Conservation (phyloP, 2,797 vertebrate genomes). For the Myotis daubentonii region DNA sequence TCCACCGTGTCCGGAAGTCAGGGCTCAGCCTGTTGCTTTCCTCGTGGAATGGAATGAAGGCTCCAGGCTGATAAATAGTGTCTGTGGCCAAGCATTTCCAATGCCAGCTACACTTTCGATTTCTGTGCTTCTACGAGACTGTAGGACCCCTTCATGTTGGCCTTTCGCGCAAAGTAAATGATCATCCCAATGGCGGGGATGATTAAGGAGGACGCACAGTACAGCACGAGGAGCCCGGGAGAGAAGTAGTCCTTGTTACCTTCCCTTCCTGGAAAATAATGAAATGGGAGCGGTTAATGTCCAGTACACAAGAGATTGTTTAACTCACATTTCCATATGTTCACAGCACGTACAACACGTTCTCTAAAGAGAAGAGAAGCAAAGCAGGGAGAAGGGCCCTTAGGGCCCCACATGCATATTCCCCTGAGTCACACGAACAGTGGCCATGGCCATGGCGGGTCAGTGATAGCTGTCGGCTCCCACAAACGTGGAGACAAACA, state of each 20-base stretch:
- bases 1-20: constrained; percentile 26
- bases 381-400: not conserved
- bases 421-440: not conserved
- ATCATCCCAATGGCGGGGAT: constrained; percentile 81
- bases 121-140: constrained; percentile 85
- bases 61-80: constrained; percentile 67
- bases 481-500: not conserved
- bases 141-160: constrained; percentile 87
- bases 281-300: constrained; percentile 53
- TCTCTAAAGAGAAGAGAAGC: not conserved
- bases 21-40: not conserved
- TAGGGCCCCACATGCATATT: not conserved
- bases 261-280: constrained; percentile 80
- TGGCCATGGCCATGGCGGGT: not conserved
- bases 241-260: constrained; percentile 74
- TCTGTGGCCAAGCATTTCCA: constrained; percentile 41
- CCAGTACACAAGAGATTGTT: constrained; percentile 20
- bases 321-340: not conserved
- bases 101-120: constrained; percentile 79
- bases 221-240: constrained; percentile 79
- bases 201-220: constrained; percentile 76
- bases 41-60: not conserved
- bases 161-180: constrained; percentile 84
- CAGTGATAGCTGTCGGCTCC: not conserved
- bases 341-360: not conserved